Percentiles rank a stretch among this genome's conserved stretches.
These are phyloP conservation scores for Eulemur macaco DNA, from an alignment of 2,113 vertebrate species.

Conservation along the genomic window DNA sequence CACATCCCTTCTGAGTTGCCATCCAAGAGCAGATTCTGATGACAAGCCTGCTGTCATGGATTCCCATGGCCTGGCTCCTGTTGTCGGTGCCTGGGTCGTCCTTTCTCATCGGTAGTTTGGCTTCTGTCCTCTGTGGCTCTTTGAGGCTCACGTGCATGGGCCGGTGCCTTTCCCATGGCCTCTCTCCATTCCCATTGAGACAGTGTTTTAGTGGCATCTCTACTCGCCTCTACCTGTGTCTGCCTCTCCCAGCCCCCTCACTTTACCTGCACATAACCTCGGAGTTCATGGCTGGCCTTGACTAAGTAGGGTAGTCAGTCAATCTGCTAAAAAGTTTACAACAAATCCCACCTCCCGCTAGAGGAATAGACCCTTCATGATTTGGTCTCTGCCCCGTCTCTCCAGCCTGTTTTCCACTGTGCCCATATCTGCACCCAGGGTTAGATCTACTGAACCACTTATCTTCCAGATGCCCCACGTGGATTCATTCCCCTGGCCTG, in stretches of 20 bases:
- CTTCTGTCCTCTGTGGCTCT: not conserved
- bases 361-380: not conserved
- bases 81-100: not conserved
- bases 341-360: not conserved
- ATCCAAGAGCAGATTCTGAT: not conserved
- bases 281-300: not conserved
- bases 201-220: not conserved
- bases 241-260: not conserved
- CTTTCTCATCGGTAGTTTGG: not conserved
- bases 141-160: not conserved
- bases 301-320: not conserved
- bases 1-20: not conserved
- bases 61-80: not conserved
- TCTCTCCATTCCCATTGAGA: not conserved
- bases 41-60: not conserved
- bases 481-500: not conserved
- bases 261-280: too few relatives aligned
- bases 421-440: not conserved
- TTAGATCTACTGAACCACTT: not conserved
- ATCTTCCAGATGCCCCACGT: not conserved
- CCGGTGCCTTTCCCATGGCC: not conserved
- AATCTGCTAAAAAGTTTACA: not conserved
- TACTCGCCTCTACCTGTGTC: not conserved
- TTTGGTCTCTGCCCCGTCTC: not conserved
- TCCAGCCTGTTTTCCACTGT: not conserved